Percentiles rank a stretch among this genome's conserved stretches.
phyloP scores from a whole-genome alignment of 2,113 vertebrate genomes.

The Phodopus roborovskii region DNA sequence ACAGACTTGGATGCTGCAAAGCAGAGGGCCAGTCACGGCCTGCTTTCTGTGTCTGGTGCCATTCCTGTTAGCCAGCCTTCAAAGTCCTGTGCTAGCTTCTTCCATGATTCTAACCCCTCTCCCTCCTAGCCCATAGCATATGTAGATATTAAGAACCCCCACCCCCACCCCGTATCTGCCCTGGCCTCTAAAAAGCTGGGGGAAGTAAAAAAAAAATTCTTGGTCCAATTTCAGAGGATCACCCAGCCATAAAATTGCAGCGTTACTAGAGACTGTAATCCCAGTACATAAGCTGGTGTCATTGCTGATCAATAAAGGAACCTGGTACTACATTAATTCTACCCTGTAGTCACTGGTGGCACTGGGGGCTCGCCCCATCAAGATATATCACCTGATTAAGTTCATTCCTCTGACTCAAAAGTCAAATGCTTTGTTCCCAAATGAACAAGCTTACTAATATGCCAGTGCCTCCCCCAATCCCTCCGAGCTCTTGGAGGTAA shows the following conservation, averaged over 20 bases:
- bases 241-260: slow-evolving; percentile 97
- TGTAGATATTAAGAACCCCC: slow-evolving; percentile 94
- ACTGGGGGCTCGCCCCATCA: slow-evolving; percentile 92
- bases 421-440: slow-evolving; percentile 93
- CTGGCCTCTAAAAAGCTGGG: slow-evolving; percentile 92
- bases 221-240: slow-evolving; percentile 97
- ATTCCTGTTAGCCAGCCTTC: slow-evolving; percentile 88
- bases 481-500: slow-evolving; percentile 96
- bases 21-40: slow-evolving; percentile 85
- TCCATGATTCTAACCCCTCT: slow-evolving; percentile 95
- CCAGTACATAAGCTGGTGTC: slow-evolving; percentile 98
- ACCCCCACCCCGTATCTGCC: slow-evolving; percentile 80
- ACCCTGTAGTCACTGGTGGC: slow-evolving; percentile 94
- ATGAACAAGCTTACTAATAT: slow-evolving; percentile 98
- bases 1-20: slow-evolving; percentile 85
- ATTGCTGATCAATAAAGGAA: slow-evolving; percentile 89
- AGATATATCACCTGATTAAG: slow-evolving; percentile 99
- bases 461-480: slow-evolving; percentile 95
- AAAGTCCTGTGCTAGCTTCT: slow-evolving; percentile 98
- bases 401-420: slow-evolving; percentile 94
- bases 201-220: slow-evolving; percentile 93
- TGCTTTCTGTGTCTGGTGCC: slow-evolving; percentile 83
- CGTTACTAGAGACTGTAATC: slow-evolving; percentile 97
- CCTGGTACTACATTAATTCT: slow-evolving; percentile 99
- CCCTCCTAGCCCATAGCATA: slow-evolving; percentile 93